Conservation (phyloP, 2,888 invertebrate genomes). For the Agonopterix heracliana region DNA sequence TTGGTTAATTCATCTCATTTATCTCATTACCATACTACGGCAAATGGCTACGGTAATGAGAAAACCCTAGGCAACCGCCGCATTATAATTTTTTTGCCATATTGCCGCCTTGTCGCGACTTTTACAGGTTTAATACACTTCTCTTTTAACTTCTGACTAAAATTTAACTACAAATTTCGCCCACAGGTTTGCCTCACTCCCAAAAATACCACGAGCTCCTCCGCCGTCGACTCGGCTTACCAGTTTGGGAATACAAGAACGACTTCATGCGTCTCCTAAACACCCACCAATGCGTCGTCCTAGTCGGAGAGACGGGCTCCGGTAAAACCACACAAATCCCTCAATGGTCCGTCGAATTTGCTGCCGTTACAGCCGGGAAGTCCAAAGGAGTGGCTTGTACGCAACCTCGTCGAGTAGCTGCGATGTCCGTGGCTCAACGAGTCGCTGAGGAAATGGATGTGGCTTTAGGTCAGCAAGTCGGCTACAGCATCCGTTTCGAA, state of each 20-base stretch:
- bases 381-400: slow-evolving; percentile 90
- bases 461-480: slow-evolving; percentile 80
- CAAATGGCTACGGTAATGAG: too few species aligned
- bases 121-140: too few species aligned
- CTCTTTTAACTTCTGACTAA: background rate
- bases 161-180: background rate
- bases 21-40: too few species aligned
- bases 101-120: too few species aligned
- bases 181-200: slow-evolving; percentile 85
- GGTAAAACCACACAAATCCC: slow-evolving; percentile 99
- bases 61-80: too few species aligned
- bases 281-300: slow-evolving; percentile 94
- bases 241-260: slow-evolving; percentile 98
- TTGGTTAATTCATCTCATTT: too few species aligned
- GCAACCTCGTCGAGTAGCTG: slow-evolving; percentile 97
- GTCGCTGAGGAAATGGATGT: slow-evolving; percentile 99
- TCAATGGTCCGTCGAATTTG: slow-evolving; percentile 75
- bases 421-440: slow-evolving; percentile 99
- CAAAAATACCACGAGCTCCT: slow-evolving; percentile 92
- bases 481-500: slow-evolving; percentile 94
- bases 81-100: too few species aligned
- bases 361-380: slow-evolving; percentile 50
- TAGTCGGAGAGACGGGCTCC: slow-evolving; percentile 99
- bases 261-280: slow-evolving; percentile 97
- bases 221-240: slow-evolving; percentile 91